These are phyloP conservation scores for Anastrepha obliqua DNA, from an alignment of 1,140 invertebrate species.

Conservation along the genomic window DNA sequence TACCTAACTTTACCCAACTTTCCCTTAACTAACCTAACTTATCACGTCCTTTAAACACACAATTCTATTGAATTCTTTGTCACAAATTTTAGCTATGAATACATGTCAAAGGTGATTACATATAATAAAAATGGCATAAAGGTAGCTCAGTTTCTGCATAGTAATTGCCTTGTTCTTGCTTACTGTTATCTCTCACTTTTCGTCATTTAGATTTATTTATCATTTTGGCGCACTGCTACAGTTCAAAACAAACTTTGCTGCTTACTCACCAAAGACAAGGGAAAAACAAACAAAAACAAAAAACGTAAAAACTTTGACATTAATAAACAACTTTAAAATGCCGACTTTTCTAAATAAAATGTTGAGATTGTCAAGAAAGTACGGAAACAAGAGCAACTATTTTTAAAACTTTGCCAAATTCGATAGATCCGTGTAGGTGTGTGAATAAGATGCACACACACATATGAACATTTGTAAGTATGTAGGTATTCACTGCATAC, in stretches of 20 bases:
- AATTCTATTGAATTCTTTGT: too few relatives aligned
- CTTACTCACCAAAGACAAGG: neutral
- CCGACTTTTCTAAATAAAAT: conserved; percentile 6
- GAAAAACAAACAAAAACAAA: neutral
- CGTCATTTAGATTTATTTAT: neutral
- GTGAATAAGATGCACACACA: neutral
- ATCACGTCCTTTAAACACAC: too few relatives aligned
- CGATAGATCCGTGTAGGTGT: neutral
- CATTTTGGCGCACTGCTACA: neutral
- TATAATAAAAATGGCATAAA: too few relatives aligned
- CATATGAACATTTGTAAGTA: neutral
- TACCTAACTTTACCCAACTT: too few relatives aligned
- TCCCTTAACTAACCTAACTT: too few relatives aligned
- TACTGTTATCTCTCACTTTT: too few relatives aligned
- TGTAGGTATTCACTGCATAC: neutral
- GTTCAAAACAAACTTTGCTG: neutral
- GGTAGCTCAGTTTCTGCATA: too few relatives aligned
- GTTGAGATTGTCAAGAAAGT: too few relatives aligned
- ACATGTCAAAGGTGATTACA: too few relatives aligned
- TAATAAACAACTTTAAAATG: conserved; percentile 20
- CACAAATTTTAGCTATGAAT: too few relatives aligned
- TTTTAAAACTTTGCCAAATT: neutral
- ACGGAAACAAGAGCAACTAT: neutral
- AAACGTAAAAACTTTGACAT: conserved; percentile 11
- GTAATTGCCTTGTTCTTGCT: too few relatives aligned